phyloP scores from a whole-genome alignment of 2,113 vertebrate genomes.

The Rhinolophus sinicus region DNA sequence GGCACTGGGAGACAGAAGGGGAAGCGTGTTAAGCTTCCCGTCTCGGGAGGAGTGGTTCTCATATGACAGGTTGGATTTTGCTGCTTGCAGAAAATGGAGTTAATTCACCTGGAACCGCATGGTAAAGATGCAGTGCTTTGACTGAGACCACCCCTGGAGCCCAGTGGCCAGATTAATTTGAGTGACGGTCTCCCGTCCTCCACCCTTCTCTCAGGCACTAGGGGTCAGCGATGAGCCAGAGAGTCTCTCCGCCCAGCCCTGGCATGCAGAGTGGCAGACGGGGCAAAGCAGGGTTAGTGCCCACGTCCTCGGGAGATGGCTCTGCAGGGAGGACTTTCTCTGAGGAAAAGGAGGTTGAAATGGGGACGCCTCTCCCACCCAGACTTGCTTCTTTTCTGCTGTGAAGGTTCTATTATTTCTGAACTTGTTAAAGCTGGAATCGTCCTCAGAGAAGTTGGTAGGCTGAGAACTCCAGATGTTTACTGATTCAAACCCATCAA shows the following conservation, averaged over 20 bases:
- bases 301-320: not conserved
- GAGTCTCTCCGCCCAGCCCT: not conserved
- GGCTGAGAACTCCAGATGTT: not conserved
- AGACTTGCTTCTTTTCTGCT: not conserved
- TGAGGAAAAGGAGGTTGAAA: not conserved
- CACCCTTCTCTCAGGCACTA: not conserved
- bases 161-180: not conserved
- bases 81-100: not conserved
- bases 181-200: not conserved
- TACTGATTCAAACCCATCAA: not conserved
- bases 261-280: not conserved
- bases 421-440: not conserved
- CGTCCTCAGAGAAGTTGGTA: not conserved
- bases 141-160: not conserved
- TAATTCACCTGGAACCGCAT: not conserved
- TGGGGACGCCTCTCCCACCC: not conserved
- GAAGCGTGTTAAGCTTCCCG: conserved; percentile 56
- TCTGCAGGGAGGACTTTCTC: not conserved
- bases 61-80: not conserved
- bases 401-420: not conserved
- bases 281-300: not conserved
- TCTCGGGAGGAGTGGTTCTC: not conserved
- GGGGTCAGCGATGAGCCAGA: not conserved
- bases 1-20: conserved; percentile 64
- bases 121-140: not conserved